A percentile compares a stretch with the other conserved stretches of the same genome.
Evolutionary conservation across 1,140 invertebrate species (phyloP).

Genomic region (Scaptodrosophila lebanonensis): DNA sequence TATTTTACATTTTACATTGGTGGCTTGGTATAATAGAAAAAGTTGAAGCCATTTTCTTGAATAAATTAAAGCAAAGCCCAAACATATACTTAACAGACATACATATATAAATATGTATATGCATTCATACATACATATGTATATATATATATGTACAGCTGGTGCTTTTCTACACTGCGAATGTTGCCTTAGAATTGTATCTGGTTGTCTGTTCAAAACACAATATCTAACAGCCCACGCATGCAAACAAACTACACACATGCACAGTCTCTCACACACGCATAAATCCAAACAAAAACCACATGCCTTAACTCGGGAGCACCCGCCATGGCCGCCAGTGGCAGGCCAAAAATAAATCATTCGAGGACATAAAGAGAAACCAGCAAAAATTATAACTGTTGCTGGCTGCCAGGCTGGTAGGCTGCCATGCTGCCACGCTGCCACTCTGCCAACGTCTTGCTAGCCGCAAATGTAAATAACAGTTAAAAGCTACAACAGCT

Average conservation of each 20-base stretch:
- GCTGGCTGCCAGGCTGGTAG: no score
- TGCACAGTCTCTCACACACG: constrained; percentile 26
- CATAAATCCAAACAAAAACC: constrained; percentile 70
- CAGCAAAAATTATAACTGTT: constrained; percentile 74
- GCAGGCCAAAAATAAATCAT: constrained; percentile 69
- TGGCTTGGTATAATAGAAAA: constrained; percentile 46
- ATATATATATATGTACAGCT: constrained; percentile 4
- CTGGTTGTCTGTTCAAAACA: constrained; percentile 42
- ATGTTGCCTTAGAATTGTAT: constrained; percentile 59
- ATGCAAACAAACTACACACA: constrained; percentile 55
- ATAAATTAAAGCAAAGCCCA: constrained; percentile 57
- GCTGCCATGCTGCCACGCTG: no score
- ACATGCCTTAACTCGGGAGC: constrained; percentile 55
- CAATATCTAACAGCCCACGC: constrained; percentile 58
- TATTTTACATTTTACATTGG: no score
- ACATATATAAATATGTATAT: no score
- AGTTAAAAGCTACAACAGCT: constrained; percentile 57
- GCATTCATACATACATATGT: no score
- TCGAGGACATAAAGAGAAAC: constrained; percentile 68
- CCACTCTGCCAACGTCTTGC: neutral
- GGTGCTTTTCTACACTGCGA: constrained; percentile 12
- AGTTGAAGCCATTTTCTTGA: constrained; percentile 44
- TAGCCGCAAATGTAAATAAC: constrained; percentile 65
- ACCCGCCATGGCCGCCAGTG: constrained; percentile 12
- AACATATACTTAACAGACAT: constrained; percentile 17